phyloP scores from a whole-genome alignment of 2,888 invertebrate species.

The Pardosa pseudoannulata region DNA sequence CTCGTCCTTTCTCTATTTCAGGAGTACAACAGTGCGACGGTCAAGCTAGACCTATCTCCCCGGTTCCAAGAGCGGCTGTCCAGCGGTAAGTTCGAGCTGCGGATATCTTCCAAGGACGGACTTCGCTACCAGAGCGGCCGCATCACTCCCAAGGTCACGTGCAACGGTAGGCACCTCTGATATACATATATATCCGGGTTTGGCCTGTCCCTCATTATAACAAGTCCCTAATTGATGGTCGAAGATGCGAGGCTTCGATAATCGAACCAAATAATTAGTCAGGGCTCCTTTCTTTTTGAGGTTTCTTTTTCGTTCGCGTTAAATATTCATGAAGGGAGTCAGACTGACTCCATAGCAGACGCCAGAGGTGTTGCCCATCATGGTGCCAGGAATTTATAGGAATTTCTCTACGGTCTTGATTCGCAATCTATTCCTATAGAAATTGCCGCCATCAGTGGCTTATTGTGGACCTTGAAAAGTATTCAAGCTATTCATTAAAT shows the following conservation, averaged over 20 bases:
- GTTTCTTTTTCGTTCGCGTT: conserved; percentile 2
- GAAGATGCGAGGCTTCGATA: conserved; percentile 21
- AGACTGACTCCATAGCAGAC: background rate
- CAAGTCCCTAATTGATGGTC: conserved; percentile 20
- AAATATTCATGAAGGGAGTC: conserved; percentile 17
- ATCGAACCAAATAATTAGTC: conserved; percentile 27
- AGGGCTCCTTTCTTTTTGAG: background rate
- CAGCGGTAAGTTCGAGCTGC: conserved; percentile 51
- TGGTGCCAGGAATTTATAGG: background rate
- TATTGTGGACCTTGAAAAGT: too few relatives aligned
- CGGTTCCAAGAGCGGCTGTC: conserved; percentile 47
- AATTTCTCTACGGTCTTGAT: background rate
- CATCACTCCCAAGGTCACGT: conserved; percentile 74
- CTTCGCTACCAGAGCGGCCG: conserved; percentile 71
- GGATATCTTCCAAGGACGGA: conserved; percentile 62
- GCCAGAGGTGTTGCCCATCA: background rate
- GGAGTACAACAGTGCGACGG: conserved; percentile 69
- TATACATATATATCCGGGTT: background rate
- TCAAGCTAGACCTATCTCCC: conserved; percentile 69
- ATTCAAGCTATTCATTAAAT: too few relatives aligned
- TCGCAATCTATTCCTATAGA: too few relatives aligned
- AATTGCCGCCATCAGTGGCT: too few relatives aligned
- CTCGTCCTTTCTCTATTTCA: conserved; percentile 28
- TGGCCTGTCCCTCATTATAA: background rate
- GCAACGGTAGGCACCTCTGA: conserved; percentile 72